Conservation (phyloP, 2,888 invertebrate species). For the Matsumyia berberina region DNA sequence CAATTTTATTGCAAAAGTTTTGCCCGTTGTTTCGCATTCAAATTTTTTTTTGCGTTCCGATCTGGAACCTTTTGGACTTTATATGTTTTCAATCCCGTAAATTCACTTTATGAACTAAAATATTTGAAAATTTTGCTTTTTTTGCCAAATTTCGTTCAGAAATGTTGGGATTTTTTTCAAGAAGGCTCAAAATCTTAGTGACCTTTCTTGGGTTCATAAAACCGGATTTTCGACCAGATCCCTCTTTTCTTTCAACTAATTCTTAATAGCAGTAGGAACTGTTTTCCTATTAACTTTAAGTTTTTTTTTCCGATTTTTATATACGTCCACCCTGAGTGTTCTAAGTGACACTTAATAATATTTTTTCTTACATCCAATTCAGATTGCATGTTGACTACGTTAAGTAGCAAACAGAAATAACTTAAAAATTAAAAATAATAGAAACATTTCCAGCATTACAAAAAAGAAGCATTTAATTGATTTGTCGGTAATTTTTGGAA, state of each 20-base stretch:
- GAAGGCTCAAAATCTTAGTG: background rate
- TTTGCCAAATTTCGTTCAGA: background rate
- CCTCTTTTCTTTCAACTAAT: slow-evolving; percentile 1
- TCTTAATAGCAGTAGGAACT: too few relatives aligned
- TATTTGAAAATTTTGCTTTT: background rate
- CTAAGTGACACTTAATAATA: too few relatives aligned
- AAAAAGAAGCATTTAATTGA: too few relatives aligned
- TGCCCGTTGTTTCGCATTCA: slow-evolving; percentile 7
- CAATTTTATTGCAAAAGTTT: slow-evolving; percentile 2
- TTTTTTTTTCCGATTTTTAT: too few relatives aligned
- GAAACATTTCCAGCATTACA: too few relatives aligned
- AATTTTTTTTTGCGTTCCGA: slow-evolving; percentile 9
- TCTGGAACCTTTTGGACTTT: slow-evolving; percentile 14
- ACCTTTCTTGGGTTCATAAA: background rate
- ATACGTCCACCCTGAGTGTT: too few relatives aligned
- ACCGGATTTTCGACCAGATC: background rate
- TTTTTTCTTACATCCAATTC: too few relatives aligned
- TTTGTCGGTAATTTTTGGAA: too few relatives aligned
- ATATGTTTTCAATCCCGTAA: background rate
- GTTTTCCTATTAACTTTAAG: too few relatives aligned
- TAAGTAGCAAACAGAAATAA: too few relatives aligned
- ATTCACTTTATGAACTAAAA: background rate
- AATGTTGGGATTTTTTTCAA: slow-evolving; percentile 3
- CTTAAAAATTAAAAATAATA: too few relatives aligned
- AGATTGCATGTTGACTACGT: too few relatives aligned